Base-by-base conservation (phyloP, 2,888 invertebrate species). In the Latheticus oryzae region DNA sequence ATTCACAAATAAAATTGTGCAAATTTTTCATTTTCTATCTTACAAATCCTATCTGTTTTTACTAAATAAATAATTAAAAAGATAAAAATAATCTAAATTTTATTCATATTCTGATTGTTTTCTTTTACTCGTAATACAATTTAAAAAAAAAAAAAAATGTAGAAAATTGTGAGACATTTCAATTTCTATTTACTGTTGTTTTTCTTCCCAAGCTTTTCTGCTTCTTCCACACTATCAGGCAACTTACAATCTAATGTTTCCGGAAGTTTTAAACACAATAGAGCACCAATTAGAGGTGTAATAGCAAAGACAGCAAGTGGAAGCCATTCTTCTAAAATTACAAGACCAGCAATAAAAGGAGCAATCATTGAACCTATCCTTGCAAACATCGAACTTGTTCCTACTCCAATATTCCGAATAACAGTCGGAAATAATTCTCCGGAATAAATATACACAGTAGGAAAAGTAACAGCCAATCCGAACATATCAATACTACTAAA, bases 361-460 rank as follows among this genome's bases (percentile, higher is more conserved):
- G 95, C 92, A 2, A 88, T 67, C 83, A 95, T 91, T 0, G 93
- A 93, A 3, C 95, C 95, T 54, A 94, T 79, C 69, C 95, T 84
- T 0, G 94, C 94, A 57, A 89, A 85, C 81, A 93, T 91, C 0
- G 94, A 95, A 16, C 92, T 88, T 1, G 90, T 81, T 0, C 95
- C 95, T 50, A 95, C 87, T 0, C 93, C 95, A 26, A 90, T 87
- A 72, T 94, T 95, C 17, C 95, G 83, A 0, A 94, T 88, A 1
- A 93, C 89, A 0, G 95, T 95, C 0, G 95, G 95, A 75, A 93
- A 95, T 7, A 94, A 76, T 78, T 95, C 95, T 0, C 93, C 92
- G 0, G 91, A 90, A 76, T 90, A 95, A 8, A 95, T 83, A 75
- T 95, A 95, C 2, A 90, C 90, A 1, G 91, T 90, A 1, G 93